Evolutionary conservation across 2,888 invertebrate species (phyloP), one percentile per base, ranked within the genome.

Genomic region (Drosophila pegasa): DNA sequence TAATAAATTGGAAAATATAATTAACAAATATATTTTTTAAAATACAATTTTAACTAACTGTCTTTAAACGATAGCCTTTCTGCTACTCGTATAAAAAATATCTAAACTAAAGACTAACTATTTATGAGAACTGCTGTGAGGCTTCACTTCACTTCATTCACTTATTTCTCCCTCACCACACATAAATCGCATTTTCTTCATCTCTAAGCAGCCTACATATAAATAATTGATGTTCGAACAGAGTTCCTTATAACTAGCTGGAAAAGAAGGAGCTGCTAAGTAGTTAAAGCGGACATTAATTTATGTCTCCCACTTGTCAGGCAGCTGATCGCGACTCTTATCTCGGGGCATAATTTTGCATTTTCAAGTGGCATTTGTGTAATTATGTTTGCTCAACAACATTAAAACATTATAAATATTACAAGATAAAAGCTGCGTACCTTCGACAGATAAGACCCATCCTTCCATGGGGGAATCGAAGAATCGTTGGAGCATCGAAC

Each of bases 301-400:
- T 65, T 58, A 75, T 76, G 62, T 63, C 51, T 55, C 57, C 37
- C 43, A 50, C 55, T 63, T 65, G 61, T 65, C 47, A 8, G 41
- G 40, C 41, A 22, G 51, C 58, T 58, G 37, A 38, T 47, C 47
- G 29, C 14, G 51, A 20, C 27, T 55, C 78, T 69, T 73, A 80
- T 69, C 81, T 52, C 61, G 18, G 45, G 45, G 58, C 59, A 84
- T 81, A 81, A 75, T 68, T 72, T 82, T 66, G 67, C 80, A 75
- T 78, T 80, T 70, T 54, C 66, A 85, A 85, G 16, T 82, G 70
- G 48, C 45, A 61, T 86, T 82, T 71, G 67, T 73, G 68, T 81
- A 86, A 81, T 81, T 77, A 80, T 81, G 73, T 74, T 76, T 69
- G 73, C 77, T 50, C 64, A 48, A 48, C 64, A 48, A 48, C 48